Evolutionary conservation across 2,797 vertebrate genomes (phyloP).

Genomic region (Clarias platycephalus): DNA sequence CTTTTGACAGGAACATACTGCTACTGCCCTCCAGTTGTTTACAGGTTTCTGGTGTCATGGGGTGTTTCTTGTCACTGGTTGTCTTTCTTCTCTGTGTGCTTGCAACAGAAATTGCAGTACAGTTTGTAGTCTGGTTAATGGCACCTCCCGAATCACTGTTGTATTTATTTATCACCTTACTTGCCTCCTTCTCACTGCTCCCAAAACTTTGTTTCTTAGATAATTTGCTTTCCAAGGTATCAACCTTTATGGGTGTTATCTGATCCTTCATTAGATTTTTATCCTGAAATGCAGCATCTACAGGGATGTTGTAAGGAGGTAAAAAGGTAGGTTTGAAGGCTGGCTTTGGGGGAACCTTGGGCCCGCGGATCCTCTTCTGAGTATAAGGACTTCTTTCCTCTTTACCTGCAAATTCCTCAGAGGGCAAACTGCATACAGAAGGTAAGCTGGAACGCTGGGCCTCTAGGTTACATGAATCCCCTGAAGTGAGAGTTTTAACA

Average conservation of each 20-base stretch:
- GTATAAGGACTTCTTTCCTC: constrained; percentile 58
- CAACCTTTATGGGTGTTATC: constrained; percentile 63
- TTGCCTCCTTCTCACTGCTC: constrained; percentile 44
- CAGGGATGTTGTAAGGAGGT: constrained; percentile 61
- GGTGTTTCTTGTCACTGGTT: constrained; percentile 66
- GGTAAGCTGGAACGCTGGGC: constrained; percentile 60
- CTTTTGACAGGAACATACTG: constrained; percentile 66
- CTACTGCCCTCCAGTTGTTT: constrained; percentile 65
- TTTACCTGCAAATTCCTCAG: constrained; percentile 58
- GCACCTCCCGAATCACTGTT: constrained; percentile 66
- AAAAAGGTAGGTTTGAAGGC: constrained; percentile 62
- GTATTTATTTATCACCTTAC: constrained; percentile 52
- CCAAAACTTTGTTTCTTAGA: constrained; percentile 41
- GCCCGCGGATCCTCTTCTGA: constrained; percentile 54
- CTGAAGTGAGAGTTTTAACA: constrained; percentile 43
- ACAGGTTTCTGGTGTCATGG: constrained; percentile 60
- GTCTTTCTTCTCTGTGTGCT: constrained; percentile 55
- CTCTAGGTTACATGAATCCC: constrained; percentile 58
- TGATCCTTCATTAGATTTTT: constrained; percentile 54
- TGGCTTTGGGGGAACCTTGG: constrained; percentile 65
- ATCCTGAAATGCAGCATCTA: constrained; percentile 56
- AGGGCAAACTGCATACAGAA: constrained; percentile 66
- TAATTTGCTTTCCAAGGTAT: constrained; percentile 61
- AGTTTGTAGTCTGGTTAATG: constrained; percentile 56
- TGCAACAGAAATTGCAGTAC: constrained; percentile 56